Evolutionary conservation across 2,113 vertebrate species (phyloP), one percentile per base, ranked within the genome.

Genomic region (Mesoclemmys tuberculata): DNA sequence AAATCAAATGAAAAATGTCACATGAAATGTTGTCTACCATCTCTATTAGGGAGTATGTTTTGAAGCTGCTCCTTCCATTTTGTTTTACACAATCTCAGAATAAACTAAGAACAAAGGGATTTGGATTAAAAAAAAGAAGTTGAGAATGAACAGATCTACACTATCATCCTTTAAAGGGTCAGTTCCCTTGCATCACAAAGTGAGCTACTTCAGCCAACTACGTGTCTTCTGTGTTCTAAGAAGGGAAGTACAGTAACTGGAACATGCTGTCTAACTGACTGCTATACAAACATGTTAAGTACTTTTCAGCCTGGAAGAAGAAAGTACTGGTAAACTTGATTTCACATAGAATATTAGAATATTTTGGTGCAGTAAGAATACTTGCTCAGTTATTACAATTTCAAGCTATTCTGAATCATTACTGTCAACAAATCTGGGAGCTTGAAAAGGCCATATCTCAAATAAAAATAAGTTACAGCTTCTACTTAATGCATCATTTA

Each of bases 401-500:
- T 93, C 41, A 92, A 90, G 85, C 31, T 2, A 7, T 24, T 78
- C 55, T 93, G 95, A 97, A 90, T 96, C 84, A 94, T 51, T 90
- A 82, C 52, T 92, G 87, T 93, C 85, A 94, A 91, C 68, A 94
- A 91, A 93, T 89, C 74, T 64, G 14, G 58, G 84, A 75, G 31
- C 86, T 95, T 93, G 80, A 64, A 94, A 97, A 97, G 84, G 92
- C 93, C 71, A 83, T 90, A 93, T 93, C 85, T 96, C 83, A 85
- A 12, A 92, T 85, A 95, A 92, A 10, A 64, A 64, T 10, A 64
- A 68, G 89, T 94, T 91, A 91, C 68, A 84, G 93, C 85, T 95
- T 97, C 89, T 90, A 93, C 85, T 96, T 96, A 97, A 94, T 92
- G 75, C 92, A 87, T 96, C 4, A 80, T 97, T 98, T 91, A 93